A percentile compares a stretch with the other conserved stretches of the same genome.
Evolutionary conservation across 2,113 vertebrate species (phyloP).

Genomic region (Sander vitreus): DNA sequence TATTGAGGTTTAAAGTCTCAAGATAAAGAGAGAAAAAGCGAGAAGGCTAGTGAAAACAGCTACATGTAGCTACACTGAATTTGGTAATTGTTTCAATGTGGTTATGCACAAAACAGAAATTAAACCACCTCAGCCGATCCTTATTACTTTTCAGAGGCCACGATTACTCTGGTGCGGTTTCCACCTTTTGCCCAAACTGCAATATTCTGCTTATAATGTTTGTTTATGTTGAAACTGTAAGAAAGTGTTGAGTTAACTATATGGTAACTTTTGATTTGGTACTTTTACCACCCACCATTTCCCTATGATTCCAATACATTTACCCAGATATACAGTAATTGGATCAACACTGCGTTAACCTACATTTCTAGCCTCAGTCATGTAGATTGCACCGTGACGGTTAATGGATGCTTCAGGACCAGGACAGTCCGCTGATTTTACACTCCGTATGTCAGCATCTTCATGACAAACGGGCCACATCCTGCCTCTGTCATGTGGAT

Average conservation of each 20-base stretch:
- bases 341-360: neutral
- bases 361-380: neutral
- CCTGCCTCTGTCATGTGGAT: constrained; percentile 67
- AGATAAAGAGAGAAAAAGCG: too few relatives aligned
- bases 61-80: neutral
- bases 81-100: neutral
- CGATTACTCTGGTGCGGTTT: neutral
- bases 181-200: neutral
- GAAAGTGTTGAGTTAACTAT: neutral
- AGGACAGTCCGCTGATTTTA: constrained; percentile 27
- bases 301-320: neutral
- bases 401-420: neutral
- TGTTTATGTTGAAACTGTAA: neutral
- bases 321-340: neutral
- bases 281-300: neutral
- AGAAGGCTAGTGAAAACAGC: too few relatives aligned
- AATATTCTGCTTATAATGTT: neutral
- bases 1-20: too few relatives aligned
- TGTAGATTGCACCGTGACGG: neutral
- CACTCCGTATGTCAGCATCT: constrained; percentile 26
- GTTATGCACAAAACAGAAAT: neutral
- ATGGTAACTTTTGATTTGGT: neutral
- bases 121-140: neutral
- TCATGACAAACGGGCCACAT: constrained; percentile 53
- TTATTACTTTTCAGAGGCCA: neutral